Evolutionary conservation across 2,888 invertebrate species (phyloP).

Genomic region (Exephanes ischioxanthus): DNA sequence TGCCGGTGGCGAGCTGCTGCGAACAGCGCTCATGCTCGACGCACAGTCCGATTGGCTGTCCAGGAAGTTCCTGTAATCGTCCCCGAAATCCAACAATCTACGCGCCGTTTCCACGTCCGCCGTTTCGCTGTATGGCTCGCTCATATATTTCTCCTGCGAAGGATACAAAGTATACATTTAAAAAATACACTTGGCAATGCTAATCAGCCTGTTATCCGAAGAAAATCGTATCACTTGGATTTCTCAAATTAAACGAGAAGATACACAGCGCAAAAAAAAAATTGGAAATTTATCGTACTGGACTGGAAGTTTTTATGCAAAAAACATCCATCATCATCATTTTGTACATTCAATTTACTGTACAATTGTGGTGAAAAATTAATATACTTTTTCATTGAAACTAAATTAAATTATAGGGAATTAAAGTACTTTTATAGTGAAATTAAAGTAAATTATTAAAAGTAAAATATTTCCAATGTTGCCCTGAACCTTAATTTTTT

Average conservation of each 20-base stretch:
- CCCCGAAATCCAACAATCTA: constrained; percentile 93
- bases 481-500: no score
- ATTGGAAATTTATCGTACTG: not conserved
- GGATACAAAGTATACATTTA: constrained; percentile 66
- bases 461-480: no score
- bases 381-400: no score
- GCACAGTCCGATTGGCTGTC: constrained; percentile 96
- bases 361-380: no score
- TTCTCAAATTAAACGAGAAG: constrained; percentile 47
- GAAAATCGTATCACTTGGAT: no score
- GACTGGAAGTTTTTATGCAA: no score
- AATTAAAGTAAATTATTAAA: no score
- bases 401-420: no score
- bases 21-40: constrained; percentile 90
- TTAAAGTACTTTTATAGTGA: no score
- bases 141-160: constrained; percentile 94
- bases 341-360: no score
- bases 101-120: constrained; percentile 94
- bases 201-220: constrained; percentile 15
- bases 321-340: no score
- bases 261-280: not conserved
- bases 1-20: constrained; percentile 85
- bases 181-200: not conserved
- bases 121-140: constrained; percentile 95
- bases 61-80: constrained; percentile 95